phyloP scores from a whole-genome alignment of 2,888 invertebrate genomes.

The Metellina segmentata region DNA sequence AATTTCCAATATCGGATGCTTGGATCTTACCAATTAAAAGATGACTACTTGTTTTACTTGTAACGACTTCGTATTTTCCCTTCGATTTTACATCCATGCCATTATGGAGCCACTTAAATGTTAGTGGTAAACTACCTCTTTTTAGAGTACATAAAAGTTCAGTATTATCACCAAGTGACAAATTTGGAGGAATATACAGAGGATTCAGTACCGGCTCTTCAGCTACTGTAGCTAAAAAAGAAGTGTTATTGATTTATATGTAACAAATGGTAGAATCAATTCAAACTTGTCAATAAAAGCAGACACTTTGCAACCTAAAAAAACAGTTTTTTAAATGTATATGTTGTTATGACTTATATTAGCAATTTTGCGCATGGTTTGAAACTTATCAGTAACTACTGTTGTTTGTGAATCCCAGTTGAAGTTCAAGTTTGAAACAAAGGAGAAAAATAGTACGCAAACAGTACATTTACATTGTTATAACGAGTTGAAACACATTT shows the following conservation, averaged over 20 bases:
- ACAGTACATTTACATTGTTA: too few species aligned
- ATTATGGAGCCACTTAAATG: constrained; percentile 64
- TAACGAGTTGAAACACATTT: too few species aligned
- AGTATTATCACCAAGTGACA: constrained; percentile 55
- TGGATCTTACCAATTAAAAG: constrained; percentile 46
- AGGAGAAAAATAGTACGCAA: too few species aligned
- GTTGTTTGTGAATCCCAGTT: too few species aligned
- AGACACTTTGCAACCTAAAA: too few species aligned
- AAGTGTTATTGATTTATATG: not conserved
- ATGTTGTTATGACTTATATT: too few species aligned
- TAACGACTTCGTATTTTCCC: constrained; percentile 10
- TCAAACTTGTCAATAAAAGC: too few species aligned
- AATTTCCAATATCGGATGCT: constrained; percentile 70
- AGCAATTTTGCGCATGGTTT: too few species aligned
- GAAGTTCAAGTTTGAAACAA: too few species aligned
- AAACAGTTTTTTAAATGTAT: too few species aligned
- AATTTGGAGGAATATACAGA: constrained; percentile 51
- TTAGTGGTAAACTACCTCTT: constrained; percentile 60
- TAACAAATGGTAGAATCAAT: not conserved
- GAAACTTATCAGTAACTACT: too few species aligned
- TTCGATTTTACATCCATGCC: not conserved
- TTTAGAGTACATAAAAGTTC: constrained; percentile 60
- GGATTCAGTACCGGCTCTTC: constrained; percentile 64
- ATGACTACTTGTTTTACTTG: constrained; percentile 35
- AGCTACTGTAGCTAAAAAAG: not conserved